phyloP scores from a whole-genome alignment of 2,797 vertebrate genomes.

The Manis javanica region DNA sequence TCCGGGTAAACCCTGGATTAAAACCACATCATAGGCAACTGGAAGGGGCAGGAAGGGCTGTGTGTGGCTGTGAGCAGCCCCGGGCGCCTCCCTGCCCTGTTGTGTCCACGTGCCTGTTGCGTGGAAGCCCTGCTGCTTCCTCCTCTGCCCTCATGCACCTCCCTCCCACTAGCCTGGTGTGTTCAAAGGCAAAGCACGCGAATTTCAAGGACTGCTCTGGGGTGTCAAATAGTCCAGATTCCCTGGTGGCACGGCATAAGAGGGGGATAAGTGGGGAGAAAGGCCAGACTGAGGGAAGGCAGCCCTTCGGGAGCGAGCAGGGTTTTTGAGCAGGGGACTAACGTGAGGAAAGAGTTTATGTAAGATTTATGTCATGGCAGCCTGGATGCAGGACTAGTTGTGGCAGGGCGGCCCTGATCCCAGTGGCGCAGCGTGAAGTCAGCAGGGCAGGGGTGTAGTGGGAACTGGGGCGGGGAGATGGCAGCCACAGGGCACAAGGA shows the following conservation, averaged over 20 bases:
- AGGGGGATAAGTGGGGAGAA: background rate
- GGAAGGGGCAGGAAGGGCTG: background rate
- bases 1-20: background rate
- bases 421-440: background rate
- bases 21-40: background rate
- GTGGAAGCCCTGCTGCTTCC: background rate
- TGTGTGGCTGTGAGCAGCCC: background rate
- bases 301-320: background rate
- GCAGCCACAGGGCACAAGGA: fast-evolving
- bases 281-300: background rate
- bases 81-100: too few species aligned
- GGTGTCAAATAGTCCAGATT: background rate
- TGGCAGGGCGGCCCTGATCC: background rate
- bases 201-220: background rate
- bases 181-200: background rate
- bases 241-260: background rate
- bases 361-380: background rate
- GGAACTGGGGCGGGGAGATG: fast-evolving
- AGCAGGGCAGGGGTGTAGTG: background rate
- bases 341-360: background rate
- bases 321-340: background rate
- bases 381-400: too few species aligned
- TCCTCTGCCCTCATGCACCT: background rate
- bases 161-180: background rate
- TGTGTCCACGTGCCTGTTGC: fast-evolving